Evolutionary conservation across 2,797 vertebrate species (phyloP).

Genomic region (Xiphorhynchus erythropygius): DNA sequence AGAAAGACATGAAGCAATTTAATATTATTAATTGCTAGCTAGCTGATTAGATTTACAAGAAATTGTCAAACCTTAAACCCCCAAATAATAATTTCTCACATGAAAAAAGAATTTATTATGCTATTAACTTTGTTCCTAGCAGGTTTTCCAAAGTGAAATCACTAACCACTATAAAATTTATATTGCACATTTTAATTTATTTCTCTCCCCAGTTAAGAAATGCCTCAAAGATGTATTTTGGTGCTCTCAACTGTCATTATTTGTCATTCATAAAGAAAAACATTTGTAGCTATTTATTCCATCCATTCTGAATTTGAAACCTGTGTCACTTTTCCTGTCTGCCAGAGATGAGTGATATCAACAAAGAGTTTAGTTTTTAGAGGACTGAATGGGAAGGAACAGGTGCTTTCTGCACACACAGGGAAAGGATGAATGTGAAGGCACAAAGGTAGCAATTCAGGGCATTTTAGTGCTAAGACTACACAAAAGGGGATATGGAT

Average conservation of each 20-base stretch:
- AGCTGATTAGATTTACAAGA: slow-evolving; percentile 72
- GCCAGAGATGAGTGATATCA: background rate
- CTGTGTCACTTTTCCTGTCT: background rate
- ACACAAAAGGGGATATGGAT: background rate
- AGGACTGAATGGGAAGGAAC: background rate
- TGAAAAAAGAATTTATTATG: slow-evolving; percentile 66
- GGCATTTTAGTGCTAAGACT: background rate
- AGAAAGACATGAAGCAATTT: slow-evolving; percentile 57
- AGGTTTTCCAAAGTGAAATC: slow-evolving; percentile 69
- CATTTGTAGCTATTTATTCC: slow-evolving; percentile 55
- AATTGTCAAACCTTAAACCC: slow-evolving; percentile 66
- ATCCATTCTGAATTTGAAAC: slow-evolving; percentile 29
- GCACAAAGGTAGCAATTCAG: background rate
- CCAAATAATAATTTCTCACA: slow-evolving; percentile 70
- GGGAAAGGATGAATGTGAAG: background rate
- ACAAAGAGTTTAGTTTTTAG: background rate
- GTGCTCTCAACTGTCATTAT: slow-evolving; percentile 32
- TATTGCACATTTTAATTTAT: slow-evolving; percentile 75
- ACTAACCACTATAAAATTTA: slow-evolving; percentile 71
- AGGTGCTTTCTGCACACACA: background rate
- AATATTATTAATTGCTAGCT: slow-evolving; percentile 71
- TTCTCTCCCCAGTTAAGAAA: slow-evolving; percentile 65
- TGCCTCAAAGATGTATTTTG: slow-evolving; percentile 60
- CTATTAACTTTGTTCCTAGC: slow-evolving; percentile 71
- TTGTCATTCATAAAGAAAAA: slow-evolving; percentile 52